Evolutionary conservation across 2,797 vertebrate genomes (phyloP).

Genomic region (Esox masquinongy): DNA sequence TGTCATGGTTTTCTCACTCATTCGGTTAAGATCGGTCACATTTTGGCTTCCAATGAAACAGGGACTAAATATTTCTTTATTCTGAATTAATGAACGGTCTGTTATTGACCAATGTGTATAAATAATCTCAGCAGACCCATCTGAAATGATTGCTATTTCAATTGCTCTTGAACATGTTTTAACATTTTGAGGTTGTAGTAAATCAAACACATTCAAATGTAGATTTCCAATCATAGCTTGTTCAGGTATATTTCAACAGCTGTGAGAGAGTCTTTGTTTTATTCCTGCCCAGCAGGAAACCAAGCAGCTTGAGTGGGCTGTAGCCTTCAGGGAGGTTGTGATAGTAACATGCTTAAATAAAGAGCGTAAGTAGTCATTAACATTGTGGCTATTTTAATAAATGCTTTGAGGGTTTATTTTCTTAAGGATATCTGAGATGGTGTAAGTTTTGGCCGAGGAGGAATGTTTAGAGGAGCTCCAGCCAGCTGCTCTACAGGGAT

Average conservation of each 20-base stretch:
- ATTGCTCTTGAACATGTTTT: neutral
- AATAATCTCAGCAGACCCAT: neutral
- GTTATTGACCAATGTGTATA: neutral
- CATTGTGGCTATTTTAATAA: conserved; percentile 59
- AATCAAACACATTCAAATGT: neutral
- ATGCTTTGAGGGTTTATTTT: conserved; percentile 63
- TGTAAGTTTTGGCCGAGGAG: conserved; percentile 57
- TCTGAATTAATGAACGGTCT: neutral
- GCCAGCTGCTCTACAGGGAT: conserved; percentile 48
- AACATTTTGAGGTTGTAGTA: neutral
- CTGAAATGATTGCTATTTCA: neutral
- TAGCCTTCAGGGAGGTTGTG: conserved; percentile 29
- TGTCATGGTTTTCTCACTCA: conserved; percentile 8
- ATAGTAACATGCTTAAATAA: conserved; percentile 50
- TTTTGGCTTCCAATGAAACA: neutral
- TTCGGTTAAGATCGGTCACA: neutral
- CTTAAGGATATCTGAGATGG: conserved; percentile 54
- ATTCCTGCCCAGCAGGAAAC: neutral
- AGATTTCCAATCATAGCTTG: neutral
- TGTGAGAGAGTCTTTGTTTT: conserved; percentile 1
- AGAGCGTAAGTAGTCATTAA: conserved; percentile 49
- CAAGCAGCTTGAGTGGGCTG: conserved; percentile 18
- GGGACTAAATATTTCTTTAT: neutral
- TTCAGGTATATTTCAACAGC: neutral
- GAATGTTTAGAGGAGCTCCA: conserved; percentile 43